Percentiles rank a stretch among this genome's conserved stretches.
Conservation (phyloP, 1,140 invertebrate genomes). For the Drosophila yakuba region DNA sequence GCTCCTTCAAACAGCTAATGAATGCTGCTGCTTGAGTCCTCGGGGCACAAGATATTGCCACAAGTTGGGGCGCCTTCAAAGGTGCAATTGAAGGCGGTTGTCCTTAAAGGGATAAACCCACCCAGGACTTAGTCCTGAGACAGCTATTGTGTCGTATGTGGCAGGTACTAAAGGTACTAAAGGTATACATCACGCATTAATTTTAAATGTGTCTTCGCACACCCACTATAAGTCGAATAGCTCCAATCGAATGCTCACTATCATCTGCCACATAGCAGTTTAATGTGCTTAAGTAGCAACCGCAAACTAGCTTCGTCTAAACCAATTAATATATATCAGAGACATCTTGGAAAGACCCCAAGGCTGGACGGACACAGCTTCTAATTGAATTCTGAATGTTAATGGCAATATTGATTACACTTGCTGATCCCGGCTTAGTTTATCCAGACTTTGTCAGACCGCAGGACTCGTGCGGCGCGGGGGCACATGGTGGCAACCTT, state of each 20-base stretch:
- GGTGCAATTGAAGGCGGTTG: conserved; percentile 9
- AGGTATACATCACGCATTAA: too few species aligned
- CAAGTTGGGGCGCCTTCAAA: conserved; percentile 24
- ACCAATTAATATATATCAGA: not conserved
- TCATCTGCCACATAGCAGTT: not conserved
- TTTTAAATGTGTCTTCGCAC: too few species aligned
- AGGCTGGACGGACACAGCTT: not conserved
- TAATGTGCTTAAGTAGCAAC: not conserved
- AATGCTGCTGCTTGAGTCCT: conserved; percentile 23
- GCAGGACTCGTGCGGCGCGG: conserved; percentile 10
- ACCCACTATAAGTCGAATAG: too few species aligned
- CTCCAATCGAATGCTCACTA: not conserved
- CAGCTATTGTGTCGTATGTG: not conserved
- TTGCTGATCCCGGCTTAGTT: conserved; percentile 35
- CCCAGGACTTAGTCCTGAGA: not conserved
- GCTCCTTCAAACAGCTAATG: conserved; percentile 46
- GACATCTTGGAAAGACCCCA: not conserved
- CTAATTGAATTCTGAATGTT: conserved; percentile 44
- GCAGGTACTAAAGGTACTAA: too few species aligned
- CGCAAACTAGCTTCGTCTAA: not conserved
- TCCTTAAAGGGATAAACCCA: not conserved
- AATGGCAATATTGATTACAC: conserved; percentile 23
- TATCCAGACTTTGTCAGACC: conserved; percentile 23
- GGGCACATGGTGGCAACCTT: conserved; percentile 13
- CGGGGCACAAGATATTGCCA: conserved; percentile 31